Evolutionary conservation across 1,140 invertebrate species (phyloP).

Genomic region (Eufriesea mexicana): DNA sequence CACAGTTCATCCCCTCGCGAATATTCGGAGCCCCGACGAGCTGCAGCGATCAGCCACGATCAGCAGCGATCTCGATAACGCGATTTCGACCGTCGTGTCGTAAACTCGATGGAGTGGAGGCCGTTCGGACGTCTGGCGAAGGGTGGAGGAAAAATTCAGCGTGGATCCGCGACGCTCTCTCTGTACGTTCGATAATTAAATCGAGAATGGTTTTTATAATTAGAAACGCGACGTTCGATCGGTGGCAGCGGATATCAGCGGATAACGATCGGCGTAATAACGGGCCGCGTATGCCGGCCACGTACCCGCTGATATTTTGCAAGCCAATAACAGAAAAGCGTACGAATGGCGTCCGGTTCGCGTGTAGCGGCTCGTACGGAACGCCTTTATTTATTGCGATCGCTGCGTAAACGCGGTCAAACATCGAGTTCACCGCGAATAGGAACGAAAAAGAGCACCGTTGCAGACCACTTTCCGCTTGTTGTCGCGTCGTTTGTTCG

Average conservation of each 20-base stretch:
- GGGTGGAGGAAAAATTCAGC: background rate
- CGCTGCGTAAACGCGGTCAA: constrained; percentile 28
- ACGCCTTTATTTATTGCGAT: constrained; percentile 41
- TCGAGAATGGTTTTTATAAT: constrained; percentile 30
- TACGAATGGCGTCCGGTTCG: background rate
- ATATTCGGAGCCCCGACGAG: no score
- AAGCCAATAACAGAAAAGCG: constrained; percentile 29
- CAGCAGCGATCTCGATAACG: no score
- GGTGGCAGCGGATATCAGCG: background rate
- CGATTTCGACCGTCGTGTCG: no score
- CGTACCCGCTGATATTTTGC: constrained; percentile 18
- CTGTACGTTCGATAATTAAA: constrained; percentile 2
- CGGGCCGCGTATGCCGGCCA: background rate
- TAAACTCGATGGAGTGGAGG: no score
- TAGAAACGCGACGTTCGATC: background rate
- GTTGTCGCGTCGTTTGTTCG: constrained; percentile 1
- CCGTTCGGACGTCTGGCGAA: background rate
- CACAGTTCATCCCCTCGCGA: no score
- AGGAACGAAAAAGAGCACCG: background rate
- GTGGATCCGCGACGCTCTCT: background rate
- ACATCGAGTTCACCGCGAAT: background rate
- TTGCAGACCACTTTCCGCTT: background rate
- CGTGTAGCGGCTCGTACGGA: background rate
- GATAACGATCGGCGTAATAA: constrained; percentile 23
- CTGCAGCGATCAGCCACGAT: no score